phyloP scores from a whole-genome alignment of 2,888 invertebrate species.

The Drosophila siamana region DNA sequence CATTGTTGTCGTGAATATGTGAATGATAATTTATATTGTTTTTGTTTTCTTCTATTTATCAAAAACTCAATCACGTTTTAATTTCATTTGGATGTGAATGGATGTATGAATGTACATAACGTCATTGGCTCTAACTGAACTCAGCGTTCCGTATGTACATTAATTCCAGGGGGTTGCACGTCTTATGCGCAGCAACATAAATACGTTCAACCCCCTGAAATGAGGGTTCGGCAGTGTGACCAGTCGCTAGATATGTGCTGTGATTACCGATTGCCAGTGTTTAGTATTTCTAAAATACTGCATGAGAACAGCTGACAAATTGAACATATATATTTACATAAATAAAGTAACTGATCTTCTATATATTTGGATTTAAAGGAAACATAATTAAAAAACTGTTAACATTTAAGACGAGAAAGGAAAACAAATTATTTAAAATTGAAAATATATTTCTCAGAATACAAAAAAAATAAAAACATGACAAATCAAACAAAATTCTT shows the following conservation, averaged over 20 bases:
- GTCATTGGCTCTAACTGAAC: background rate
- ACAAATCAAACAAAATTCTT: no score
- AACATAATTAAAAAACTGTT: no score
- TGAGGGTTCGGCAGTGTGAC: background rate
- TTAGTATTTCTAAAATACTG: background rate
- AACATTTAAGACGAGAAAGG: no score
- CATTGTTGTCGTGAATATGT: background rate
- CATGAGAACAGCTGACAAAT: background rate
- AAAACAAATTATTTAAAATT: no score
- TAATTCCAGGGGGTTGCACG: slow-evolving; percentile 11
- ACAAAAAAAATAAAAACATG: no score
- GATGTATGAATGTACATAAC: slow-evolving; percentile 12
- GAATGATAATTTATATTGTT: background rate
- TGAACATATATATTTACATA: background rate
- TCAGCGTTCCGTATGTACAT: background rate
- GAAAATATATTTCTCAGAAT: no score
- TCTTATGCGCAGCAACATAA: slow-evolving; percentile 11
- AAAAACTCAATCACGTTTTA: background rate
- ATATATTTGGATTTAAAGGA: no score
- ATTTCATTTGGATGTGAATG: background rate
- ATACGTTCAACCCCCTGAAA: slow-evolving; percentile 12
- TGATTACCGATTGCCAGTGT: background rate
- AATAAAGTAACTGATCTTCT: no score
- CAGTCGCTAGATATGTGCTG: background rate
- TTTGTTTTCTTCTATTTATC: background rate